Base-by-base conservation (phyloP, 2,888 invertebrate genomes). In the Mermis nigrescens region DNA sequence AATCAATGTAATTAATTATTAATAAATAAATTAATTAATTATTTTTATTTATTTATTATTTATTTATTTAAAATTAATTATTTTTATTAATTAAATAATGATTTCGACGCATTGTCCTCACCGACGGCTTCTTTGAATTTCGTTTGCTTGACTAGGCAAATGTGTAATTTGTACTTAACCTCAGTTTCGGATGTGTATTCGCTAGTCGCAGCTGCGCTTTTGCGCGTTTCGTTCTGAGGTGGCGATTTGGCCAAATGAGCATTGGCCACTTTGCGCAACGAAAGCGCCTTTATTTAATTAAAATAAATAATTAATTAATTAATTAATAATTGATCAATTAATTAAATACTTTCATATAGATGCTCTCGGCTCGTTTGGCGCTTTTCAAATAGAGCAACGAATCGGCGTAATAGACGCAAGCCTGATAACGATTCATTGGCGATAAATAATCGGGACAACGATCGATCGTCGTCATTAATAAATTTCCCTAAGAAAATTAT, bases 71-170 rank as follows among this genome's bases (percentile, higher is more conserved):
- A n/a, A n/a, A n/a, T n/a, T n/a, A n/a, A n/a, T n/a, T n/a, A n/a
- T n/a, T n/a, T n/a, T n/a, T n/a, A n/a, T n/a, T n/a, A n/a, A n/a
- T n/a, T n/a, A n/a, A n/a, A n/a, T n/a, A n/a, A n/a, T n/a, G n/a
- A n/a, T n/a, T n/a, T n/a, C n/a, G n/a, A n/a, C n/a, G n/a, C n/a
- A n/a, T n/a, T n/a, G n/a, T n/a, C n/a, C n/a, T n/a, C 56, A 31
- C 60, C 60, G 19, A 60, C 2, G 31, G 60, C 60, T 32, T 60
- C 60, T 31, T 58, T 22, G 29, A 27, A 55, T 26, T 57, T 55
- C n/a, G 7, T 4, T 53, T 60, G 60, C 4, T 53, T 32, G 24
- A 45, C 1, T 26, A 58, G 48, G 22, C 48, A 57, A 26, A 28
- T 27, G 24, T 53, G 22, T 31, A 60, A 32, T 7, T 51, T 24